Base-by-base conservation (phyloP, 2,113 vertebrate genomes). In the Serinus canaria region DNA sequence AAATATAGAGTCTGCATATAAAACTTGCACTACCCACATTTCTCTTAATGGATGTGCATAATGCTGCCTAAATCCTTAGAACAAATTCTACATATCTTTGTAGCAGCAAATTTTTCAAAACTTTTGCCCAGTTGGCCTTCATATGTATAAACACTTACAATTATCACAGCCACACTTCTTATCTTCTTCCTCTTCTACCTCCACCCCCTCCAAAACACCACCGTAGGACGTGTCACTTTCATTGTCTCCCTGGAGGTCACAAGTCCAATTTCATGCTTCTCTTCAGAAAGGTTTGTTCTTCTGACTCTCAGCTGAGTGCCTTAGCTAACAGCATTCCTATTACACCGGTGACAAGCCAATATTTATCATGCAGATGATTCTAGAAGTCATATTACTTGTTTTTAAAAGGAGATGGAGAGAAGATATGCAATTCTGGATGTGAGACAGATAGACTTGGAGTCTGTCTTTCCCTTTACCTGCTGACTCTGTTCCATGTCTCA, bases 151-250 rank as follows among this genome's bases (percentile, higher is more conserved):
- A 6, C 1, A 3, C 4, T 30, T 19, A 79, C 13, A 68, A 47
- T 25, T 73, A 80, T 28, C 9, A 33, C 3, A 31, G 9, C 5
- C 22, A 66, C 37, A 28, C 13, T 25, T 7, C 5, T 46, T 20
- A 7, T 25, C 10, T 19, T 69, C 23, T 59, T 73, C 20, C 7
- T 62, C 18, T 37, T 44, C 43, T 44, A 37, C 20, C 6, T 80
- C 15, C 31, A 62, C 2, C 12, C 10, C 31, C 33, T 70, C 63
- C 59, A 64, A 69, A 86, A 80, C 10, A 67, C 2, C 17, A 62
- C 13, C 0, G 3, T 2, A n/a, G 22, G 25, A 70, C 10, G 9
- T 0, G 0, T n/a, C 13, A 59, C 22, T 2, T 62, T 80, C 67
- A 33, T 7, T 80, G 20, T 47, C 37, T 88, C 27, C 25, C 17